A percentile compares a stretch with the other conserved stretches of the same genome.
phyloP scores from a whole-genome alignment of 1,140 invertebrate genomes.

The Dendroctonus valens region DNA sequence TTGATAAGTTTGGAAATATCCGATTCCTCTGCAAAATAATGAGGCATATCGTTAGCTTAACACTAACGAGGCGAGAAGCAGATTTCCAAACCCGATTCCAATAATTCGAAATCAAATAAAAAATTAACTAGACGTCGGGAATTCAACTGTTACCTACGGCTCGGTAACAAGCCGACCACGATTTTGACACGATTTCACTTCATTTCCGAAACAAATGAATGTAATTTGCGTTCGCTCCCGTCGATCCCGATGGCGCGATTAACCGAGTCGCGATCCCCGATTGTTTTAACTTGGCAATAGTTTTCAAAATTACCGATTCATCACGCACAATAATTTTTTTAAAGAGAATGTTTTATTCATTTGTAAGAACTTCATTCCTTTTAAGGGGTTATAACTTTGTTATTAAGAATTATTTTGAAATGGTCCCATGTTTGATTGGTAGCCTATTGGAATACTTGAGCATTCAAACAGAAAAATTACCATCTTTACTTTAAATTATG shows the following conservation, averaged over 20 bases:
- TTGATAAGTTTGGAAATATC: no score
- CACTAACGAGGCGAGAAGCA: conserved; percentile 17
- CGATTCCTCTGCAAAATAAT: conserved; percentile 12
- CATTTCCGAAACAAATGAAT: conserved; percentile 52
- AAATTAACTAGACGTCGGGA: conserved; percentile 30
- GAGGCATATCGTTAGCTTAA: conserved; percentile 27
- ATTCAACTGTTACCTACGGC: conserved; percentile 23
- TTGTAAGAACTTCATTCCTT: no score
- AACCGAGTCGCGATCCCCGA: conserved; percentile 30
- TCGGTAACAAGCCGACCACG: conserved; percentile 48
- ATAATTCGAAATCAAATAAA: conserved; percentile 20
- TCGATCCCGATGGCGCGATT: conserved; percentile 42
- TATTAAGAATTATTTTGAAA: no score
- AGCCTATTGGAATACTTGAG: no score
- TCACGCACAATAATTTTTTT: conserved; percentile 4
- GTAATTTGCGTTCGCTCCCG: conserved; percentile 48
- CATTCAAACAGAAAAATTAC: no score
- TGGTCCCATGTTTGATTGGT: no score
- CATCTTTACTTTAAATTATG: no score
- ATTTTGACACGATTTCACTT: conserved; percentile 49
- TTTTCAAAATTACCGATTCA: conserved; percentile 27
- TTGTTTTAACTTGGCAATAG: conserved; percentile 30
- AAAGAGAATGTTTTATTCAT: no score
- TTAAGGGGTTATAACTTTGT: no score
- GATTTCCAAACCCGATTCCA: conserved; percentile 18